Evolutionary conservation across 2,113 vertebrate species (phyloP), one percentile per base, ranked within the genome.

Genomic region (Hyaena hyaena): DNA sequence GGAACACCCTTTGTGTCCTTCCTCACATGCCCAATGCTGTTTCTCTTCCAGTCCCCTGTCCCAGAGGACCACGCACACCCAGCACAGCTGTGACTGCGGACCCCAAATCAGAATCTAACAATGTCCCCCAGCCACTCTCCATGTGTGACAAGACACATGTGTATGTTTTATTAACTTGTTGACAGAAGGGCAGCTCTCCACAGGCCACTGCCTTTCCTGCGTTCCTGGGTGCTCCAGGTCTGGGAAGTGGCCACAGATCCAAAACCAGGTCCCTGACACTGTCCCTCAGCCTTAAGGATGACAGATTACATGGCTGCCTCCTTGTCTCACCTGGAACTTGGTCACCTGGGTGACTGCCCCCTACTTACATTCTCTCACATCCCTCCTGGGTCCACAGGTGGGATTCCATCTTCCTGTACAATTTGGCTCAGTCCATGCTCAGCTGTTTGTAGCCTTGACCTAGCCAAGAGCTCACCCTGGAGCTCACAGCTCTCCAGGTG

Each of bases 141-240:
- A 17, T 17, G 0, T 16, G 0, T 35, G 28, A 77, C 35, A 16
- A 4, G 16, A 19, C 6, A 24, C 7, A 14, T 26, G 15, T 7
- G 4, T 14, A 21, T 55, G 58, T n/a, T 84, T 77, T 24, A 53
- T 14, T 85, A 31, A 11, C 21, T 16, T 45, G 6, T 0, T n/a
- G 31, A 23, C 2, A 6, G 9, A 11, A 58, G 28, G 28, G 28
- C 23, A 48, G 28, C 28, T 39, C 7, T 58, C 4, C 0, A 0
- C 26, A 31, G 8, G 16, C 12, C 11, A 65, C 3, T 53, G n/a
- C 68, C n/a, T 8, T 53, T 15, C 35, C 48, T 87, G 55, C 21
- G 17, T 53, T 65, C 39, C 0, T 5, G 0, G 43, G 9, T 10
- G 31, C 28, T 28, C 15, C 26, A 73, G 65, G 33, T 0, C 0